Evolutionary conservation across 2,888 invertebrate species (phyloP).

Genomic region (Cerastoderma edule): DNA sequence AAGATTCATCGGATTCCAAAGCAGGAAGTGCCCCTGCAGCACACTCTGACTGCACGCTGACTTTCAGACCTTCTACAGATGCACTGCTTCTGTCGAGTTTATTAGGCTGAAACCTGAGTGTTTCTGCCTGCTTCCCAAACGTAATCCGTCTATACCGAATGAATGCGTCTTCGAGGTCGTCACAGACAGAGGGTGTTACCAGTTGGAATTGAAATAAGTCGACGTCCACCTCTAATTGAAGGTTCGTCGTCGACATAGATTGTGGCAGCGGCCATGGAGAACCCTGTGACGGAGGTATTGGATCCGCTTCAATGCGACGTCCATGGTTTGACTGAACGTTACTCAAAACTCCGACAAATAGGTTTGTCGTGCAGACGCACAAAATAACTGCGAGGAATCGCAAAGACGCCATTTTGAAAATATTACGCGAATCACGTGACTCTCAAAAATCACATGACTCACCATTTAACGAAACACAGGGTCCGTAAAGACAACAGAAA

Average conservation of each 20-base stretch:
- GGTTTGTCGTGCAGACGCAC: too few species aligned
- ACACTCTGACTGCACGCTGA: constrained; percentile 87
- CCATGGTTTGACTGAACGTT: too few species aligned
- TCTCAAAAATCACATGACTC: too few species aligned
- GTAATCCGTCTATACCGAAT: constrained; percentile 86
- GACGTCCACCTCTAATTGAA: constrained; percentile 45
- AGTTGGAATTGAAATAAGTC: constrained; percentile 60
- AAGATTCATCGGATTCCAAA: constrained; percentile 90
- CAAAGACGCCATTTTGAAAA: too few species aligned
- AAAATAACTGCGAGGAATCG: too few species aligned
- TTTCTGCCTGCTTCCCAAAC: constrained; percentile 63
- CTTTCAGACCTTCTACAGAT: constrained; percentile 83
- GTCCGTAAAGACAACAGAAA: too few species aligned
- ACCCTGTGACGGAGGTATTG: constrained; percentile 50
- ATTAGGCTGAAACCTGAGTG: constrained; percentile 45
- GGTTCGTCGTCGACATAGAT: constrained; percentile 38
- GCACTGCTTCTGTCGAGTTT: not conserved
- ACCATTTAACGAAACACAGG: too few species aligned
- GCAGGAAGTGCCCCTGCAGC: constrained; percentile 87
- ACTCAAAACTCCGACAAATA: too few species aligned
- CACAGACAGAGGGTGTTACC: constrained; percentile 84
- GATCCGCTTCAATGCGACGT: not conserved
- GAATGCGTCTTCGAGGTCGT: constrained; percentile 86
- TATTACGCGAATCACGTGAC: too few species aligned
- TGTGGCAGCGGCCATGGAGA: constrained; percentile 68